These are phyloP conservation scores for Drosophila ficusphila DNA, from an alignment of 1,140 invertebrate genomes.

Conservation along the genomic window DNA sequence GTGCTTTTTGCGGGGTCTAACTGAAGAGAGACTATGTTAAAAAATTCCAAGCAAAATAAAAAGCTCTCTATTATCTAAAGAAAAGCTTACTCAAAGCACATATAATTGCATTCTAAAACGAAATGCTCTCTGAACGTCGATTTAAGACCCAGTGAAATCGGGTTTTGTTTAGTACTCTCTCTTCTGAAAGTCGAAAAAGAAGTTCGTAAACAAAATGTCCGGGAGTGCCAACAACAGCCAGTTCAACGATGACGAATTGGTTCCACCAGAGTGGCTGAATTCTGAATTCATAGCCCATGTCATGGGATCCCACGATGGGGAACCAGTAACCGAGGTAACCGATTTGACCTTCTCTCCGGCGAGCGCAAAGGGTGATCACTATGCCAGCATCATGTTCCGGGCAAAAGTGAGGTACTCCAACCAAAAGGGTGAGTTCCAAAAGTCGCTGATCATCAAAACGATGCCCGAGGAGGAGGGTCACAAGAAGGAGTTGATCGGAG, in stretches of 20 bases:
- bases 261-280: constrained; percentile 61
- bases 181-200: not conserved
- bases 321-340: constrained; percentile 22
- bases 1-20: not conserved
- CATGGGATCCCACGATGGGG: constrained; percentile 28
- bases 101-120: not conserved
- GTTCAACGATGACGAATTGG: constrained; percentile 66
- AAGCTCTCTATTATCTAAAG: not conserved
- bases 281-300: constrained; percentile 49
- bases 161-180: constrained; percentile 7
- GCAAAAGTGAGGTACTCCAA: constrained; percentile 26
- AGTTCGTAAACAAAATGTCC: constrained; percentile 15
- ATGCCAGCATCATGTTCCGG: constrained; percentile 77
- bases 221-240: not conserved
- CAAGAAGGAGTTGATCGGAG: constrained; percentile 54
- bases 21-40: not conserved
- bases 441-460: constrained; percentile 70
- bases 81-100: constrained; percentile 4
- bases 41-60: not conserved
- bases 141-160: not conserved
- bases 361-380: constrained; percentile 70
- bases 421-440: not conserved
- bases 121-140: not conserved
- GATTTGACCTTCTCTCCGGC: constrained; percentile 57
- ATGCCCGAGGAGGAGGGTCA: constrained; percentile 66